These are phyloP conservation scores for Agonum fuliginosum DNA, from an alignment of 2,888 invertebrate species.

Conservation along the genomic window DNA sequence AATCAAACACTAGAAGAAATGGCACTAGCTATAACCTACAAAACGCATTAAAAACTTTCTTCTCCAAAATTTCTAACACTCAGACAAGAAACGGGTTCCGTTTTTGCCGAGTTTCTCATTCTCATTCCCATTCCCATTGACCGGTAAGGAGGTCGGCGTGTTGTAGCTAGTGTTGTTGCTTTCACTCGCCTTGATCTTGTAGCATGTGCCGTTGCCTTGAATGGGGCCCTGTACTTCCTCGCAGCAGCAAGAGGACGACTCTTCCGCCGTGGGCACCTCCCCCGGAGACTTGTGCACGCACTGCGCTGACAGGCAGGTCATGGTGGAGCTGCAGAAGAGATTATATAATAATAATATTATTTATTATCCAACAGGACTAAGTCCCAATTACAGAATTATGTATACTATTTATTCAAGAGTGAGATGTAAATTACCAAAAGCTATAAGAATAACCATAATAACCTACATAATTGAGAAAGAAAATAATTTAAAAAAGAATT, in stretches of 20 bases:
- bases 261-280: neutral
- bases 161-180: neutral
- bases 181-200: constrained; percentile 68
- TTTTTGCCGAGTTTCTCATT: too few species aligned
- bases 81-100: neutral
- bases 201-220: constrained; percentile 69
- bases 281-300: constrained; percentile 65
- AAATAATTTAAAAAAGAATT: too few species aligned
- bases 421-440: too few species aligned
- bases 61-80: neutral
- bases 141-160: neutral
- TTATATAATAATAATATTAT: too few species aligned
- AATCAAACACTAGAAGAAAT: neutral
- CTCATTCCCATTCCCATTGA: too few species aligned
- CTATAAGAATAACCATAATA: too few species aligned
- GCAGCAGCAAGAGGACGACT: neutral
- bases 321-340: too few species aligned
- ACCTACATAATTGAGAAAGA: too few species aligned
- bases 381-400: too few species aligned
- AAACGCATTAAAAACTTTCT: neutral
- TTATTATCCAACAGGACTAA: too few species aligned
- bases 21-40: neutral
- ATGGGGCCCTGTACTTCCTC: constrained; percentile 65
- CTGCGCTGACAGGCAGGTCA: constrained; percentile 64
- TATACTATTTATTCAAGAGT: too few species aligned